Percentiles rank a stretch among this genome's conserved stretches.
Conservation (phyloP, 2,888 invertebrate species). For the Perithous albicinctus region DNA sequence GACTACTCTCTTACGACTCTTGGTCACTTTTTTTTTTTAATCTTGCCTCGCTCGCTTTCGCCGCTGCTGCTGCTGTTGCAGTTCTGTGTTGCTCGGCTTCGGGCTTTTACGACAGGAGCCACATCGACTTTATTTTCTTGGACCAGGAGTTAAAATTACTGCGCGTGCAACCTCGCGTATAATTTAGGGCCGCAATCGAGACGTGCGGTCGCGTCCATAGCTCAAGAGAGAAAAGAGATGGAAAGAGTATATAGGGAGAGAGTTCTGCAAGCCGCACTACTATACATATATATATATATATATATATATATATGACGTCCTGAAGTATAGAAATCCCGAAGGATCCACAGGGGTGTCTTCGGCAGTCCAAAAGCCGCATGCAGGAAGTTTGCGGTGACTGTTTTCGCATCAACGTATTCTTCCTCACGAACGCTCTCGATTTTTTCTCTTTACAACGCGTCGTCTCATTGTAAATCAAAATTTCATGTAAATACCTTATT, state of each 20-base stretch:
- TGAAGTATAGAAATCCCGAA: constrained; percentile 4
- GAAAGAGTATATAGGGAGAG: not conserved
- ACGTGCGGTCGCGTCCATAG: constrained; percentile 64
- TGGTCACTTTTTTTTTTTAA: constrained; percentile 36
- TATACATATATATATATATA: not conserved
- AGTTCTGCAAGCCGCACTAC: not conserved
- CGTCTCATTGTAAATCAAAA: constrained; percentile 72
- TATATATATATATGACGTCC: not conserved
- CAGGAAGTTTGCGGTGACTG: constrained; percentile 62
- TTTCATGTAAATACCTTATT: constrained; percentile 7
- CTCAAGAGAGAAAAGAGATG: constrained; percentile 26
- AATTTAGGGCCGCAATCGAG: constrained; percentile 73
- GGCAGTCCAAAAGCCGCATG: constrained; percentile 6
- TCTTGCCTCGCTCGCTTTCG: not conserved
- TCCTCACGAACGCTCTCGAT: not conserved
- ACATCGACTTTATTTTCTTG: constrained; percentile 68
- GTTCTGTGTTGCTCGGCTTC: constrained; percentile 23
- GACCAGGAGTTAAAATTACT: constrained; percentile 72
- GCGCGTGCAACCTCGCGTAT: constrained; percentile 70
- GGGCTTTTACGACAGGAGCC: constrained; percentile 68
- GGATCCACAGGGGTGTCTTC: not conserved
- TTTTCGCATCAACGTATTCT: constrained; percentile 17
- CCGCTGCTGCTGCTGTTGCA: constrained; percentile 5
- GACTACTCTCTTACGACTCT: constrained; percentile 38
- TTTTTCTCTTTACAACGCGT: constrained; percentile 40